phyloP scores from a whole-genome alignment of 37 sponge, comb jelly and placozoan species.

The Beroe ovata region DNA sequence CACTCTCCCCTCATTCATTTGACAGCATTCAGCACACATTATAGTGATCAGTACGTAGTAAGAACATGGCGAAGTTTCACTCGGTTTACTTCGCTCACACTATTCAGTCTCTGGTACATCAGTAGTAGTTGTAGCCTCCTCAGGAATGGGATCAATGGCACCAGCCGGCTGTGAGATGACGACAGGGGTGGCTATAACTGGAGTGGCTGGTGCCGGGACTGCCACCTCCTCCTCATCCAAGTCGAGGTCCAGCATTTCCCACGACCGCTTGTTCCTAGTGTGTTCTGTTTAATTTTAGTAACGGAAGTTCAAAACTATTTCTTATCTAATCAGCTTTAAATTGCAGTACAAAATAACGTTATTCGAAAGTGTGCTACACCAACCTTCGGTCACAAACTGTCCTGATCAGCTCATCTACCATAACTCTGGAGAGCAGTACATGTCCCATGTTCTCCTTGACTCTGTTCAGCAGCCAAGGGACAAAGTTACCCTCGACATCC shows the following conservation, averaged over 20 bases:
- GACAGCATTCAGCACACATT: too few species aligned
- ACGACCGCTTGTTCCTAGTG: neutral
- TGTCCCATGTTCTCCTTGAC: constrained; percentile 75
- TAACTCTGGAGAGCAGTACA: constrained; percentile 72
- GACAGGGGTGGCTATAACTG: neutral
- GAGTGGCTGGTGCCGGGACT: neutral
- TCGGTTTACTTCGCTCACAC: too few species aligned
- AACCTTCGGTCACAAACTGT: constrained; percentile 46
- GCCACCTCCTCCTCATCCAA: neutral
- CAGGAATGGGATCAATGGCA: neutral
- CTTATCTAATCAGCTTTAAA: too few species aligned
- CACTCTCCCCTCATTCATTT: too few species aligned
- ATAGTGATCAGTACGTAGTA: too few species aligned
- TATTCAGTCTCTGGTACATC: too few species aligned
- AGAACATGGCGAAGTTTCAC: too few species aligned
- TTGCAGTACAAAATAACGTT: too few species aligned
- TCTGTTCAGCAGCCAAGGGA: constrained; percentile 87
- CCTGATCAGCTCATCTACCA: constrained; percentile 77
- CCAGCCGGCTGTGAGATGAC: neutral
- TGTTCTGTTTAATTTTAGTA: constrained; percentile 33
- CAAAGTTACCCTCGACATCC: constrained; percentile 82
- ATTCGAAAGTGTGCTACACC: too few species aligned
- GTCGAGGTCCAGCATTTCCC: neutral
- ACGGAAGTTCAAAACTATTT: neutral
- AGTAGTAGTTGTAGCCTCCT: neutral